Evolutionary conservation across 2,797 vertebrate genomes (phyloP).

Genomic region (Tangara arthus): DNA sequence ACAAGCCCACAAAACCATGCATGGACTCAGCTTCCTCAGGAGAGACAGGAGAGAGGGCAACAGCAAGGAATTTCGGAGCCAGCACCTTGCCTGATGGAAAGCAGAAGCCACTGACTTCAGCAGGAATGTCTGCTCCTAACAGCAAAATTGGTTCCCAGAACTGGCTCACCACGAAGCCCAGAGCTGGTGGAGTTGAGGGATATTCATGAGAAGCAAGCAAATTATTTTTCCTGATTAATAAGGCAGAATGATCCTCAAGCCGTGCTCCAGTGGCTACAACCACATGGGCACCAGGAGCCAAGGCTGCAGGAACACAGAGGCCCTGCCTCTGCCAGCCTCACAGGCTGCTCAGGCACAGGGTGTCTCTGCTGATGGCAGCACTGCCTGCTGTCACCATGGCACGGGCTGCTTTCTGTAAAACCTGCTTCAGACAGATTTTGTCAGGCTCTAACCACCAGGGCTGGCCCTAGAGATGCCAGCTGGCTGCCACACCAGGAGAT

Average conservation of each 20-base stretch:
- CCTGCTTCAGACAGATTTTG: neutral
- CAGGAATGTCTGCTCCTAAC: neutral
- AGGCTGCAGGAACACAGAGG: neutral
- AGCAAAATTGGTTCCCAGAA: neutral
- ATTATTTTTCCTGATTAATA: neutral
- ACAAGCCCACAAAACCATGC: neutral
- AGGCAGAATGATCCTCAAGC: neutral
- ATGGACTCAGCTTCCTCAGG: neutral
- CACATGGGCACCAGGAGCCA: neutral
- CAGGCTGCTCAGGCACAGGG: neutral
- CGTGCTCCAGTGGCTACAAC: neutral
- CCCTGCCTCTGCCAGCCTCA: neutral
- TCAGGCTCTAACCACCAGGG: neutral
- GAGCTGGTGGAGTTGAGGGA: neutral
- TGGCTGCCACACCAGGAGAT: neutral
- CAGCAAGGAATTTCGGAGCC: neutral
- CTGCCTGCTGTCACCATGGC: neutral
- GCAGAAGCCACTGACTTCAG: neutral
- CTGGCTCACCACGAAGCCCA: neutral
- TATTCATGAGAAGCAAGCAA: neutral
- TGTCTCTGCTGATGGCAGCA: neutral
- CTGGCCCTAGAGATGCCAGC: neutral
- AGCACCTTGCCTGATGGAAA: neutral
- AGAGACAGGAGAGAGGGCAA: neutral
- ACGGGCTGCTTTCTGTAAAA: neutral